phyloP scores from a whole-genome alignment of 2,888 invertebrate genomes.

The Ophion costatus region DNA sequence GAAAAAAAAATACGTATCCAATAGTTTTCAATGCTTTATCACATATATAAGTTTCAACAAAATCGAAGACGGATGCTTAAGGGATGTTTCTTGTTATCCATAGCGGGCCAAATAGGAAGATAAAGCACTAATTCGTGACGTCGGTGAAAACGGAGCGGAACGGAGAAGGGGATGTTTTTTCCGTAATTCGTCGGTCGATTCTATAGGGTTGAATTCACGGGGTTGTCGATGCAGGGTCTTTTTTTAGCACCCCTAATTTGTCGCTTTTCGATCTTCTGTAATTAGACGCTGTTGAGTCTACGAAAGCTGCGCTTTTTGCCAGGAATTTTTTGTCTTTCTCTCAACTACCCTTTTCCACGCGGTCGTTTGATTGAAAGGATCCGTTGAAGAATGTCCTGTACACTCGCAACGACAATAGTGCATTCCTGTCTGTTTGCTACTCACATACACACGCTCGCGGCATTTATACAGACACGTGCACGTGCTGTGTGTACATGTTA shows the following conservation, averaged over 20 bases:
- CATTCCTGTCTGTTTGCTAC: not conserved
- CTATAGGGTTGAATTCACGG: constrained; percentile 78
- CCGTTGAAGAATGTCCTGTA: constrained; percentile 33
- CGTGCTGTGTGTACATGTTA: not conserved
- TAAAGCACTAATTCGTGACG: no score
- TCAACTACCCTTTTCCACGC: constrained; percentile 31
- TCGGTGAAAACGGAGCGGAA: no score
- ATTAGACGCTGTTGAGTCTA: constrained; percentile 76
- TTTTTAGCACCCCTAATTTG: constrained; percentile 70
- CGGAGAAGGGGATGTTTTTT: constrained; percentile 70
- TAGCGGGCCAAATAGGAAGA: no score
- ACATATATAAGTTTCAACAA: no score
- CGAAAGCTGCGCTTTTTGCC: constrained; percentile 43
- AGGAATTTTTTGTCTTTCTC: constrained; percentile 1
- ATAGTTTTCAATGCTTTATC: no score
- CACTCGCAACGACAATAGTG: constrained; percentile 8
- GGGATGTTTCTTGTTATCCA: no score
- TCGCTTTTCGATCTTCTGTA: constrained; percentile 73
- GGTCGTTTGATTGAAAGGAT: constrained; percentile 48
- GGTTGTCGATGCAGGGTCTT: constrained; percentile 65
- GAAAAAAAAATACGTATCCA: no score
- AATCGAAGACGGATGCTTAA: no score
- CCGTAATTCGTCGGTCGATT: constrained; percentile 71
- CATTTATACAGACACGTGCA: not conserved
- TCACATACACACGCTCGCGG: not conserved